Conservation (phyloP, 2,113 vertebrate genomes). For the Pseudolaguvia tuberculata region DNA sequence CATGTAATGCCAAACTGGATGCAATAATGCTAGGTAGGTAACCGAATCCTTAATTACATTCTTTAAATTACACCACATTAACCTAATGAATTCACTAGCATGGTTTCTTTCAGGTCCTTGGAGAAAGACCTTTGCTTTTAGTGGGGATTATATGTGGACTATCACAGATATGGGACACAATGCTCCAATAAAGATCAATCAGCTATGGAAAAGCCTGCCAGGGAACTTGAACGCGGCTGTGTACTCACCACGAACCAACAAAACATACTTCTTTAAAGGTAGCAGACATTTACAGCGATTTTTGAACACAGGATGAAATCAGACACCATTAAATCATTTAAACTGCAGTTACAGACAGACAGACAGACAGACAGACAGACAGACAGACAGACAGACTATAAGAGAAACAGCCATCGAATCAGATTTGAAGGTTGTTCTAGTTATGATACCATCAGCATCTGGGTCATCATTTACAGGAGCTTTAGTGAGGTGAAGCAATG, state of each 20-base stretch:
- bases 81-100: background rate
- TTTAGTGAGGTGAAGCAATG: no score
- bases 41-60: background rate
- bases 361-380: no score
- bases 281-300: slow-evolving; percentile 13
- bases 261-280: slow-evolving; percentile 88
- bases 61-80: background rate
- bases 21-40: slow-evolving; percentile 78
- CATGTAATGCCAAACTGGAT: slow-evolving; percentile 78
- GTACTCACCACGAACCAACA: slow-evolving; percentile 75
- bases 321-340: background rate
- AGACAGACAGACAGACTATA: no score
- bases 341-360: background rate
- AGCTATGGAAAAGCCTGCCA: slow-evolving; percentile 77
- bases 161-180: slow-evolving; percentile 75
- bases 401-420: no score
- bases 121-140: slow-evolving; percentile 82
- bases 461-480: no score
- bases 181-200: slow-evolving; percentile 65
- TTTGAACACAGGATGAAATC: no score
- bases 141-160: slow-evolving; percentile 81
- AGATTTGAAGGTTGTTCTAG: no score
- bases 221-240: slow-evolving; percentile 79
- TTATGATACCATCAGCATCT: no score
- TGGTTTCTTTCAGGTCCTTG: slow-evolving; percentile 68